These are phyloP conservation scores for Hyla sarda DNA, from an alignment of 2,113 vertebrate species.

Conservation along the genomic window DNA sequence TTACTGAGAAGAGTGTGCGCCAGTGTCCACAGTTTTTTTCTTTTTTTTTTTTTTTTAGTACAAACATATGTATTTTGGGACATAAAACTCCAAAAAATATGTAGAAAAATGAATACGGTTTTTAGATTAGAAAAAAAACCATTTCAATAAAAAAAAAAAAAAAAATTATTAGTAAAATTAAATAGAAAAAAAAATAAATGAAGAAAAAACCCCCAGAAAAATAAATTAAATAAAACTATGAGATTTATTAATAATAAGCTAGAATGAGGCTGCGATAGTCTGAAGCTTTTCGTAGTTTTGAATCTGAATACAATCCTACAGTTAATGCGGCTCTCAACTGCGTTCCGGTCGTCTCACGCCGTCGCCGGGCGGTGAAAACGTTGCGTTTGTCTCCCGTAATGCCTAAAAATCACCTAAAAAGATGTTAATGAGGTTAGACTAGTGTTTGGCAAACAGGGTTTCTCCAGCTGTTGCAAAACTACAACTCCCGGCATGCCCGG, in stretches of 20 bases:
- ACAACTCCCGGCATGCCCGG: too few relatives aligned
- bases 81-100: slow-evolving; percentile 71
- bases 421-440: neutral
- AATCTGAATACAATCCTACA: slow-evolving; percentile 55
- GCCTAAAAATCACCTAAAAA: slow-evolving; percentile 12
- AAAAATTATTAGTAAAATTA: too few relatives aligned
- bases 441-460: too few relatives aligned
- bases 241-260: slow-evolving; percentile 71
- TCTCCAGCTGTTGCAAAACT: too few relatives aligned
- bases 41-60: too few relatives aligned
- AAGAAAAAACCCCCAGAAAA: too few relatives aligned
- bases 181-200: too few relatives aligned
- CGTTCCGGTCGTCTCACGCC: slow-evolving; percentile 58
- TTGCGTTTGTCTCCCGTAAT: slow-evolving; percentile 58
- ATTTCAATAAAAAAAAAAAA: slow-evolving; percentile 67
- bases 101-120: slow-evolving; percentile 77
- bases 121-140: slow-evolving; percentile 73
- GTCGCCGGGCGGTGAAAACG: slow-evolving; percentile 44
- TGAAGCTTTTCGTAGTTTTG: slow-evolving; percentile 68
- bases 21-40: slow-evolving; percentile 76
- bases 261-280: slow-evolving; percentile 72
- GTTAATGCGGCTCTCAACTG: slow-evolving; percentile 57
- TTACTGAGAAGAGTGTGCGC: slow-evolving; percentile 73
- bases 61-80: slow-evolving; percentile 76
- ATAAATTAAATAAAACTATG: slow-evolving; percentile 66